A percentile compares a stretch with the other conserved stretches of the same genome.
Conservation (phyloP, 2,113 vertebrate genomes). For the Cyprinus carpio region DNA sequence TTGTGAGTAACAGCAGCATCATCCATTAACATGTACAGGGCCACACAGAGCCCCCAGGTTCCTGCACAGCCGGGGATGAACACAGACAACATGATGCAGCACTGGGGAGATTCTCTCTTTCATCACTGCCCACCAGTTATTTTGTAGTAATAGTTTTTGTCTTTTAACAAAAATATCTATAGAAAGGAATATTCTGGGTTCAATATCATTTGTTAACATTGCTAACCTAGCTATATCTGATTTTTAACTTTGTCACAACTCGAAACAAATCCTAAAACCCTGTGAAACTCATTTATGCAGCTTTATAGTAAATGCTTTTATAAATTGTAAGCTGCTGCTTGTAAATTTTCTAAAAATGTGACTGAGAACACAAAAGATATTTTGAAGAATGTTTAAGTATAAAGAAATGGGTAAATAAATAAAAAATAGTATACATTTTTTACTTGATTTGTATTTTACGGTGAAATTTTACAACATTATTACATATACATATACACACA, state of each 20-base stretch:
- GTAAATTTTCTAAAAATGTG: too few relatives aligned
- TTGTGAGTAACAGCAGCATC: constrained; percentile 28
- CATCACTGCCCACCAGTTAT: background rate
- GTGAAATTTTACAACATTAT: background rate
- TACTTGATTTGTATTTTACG: background rate
- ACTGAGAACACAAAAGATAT: background rate
- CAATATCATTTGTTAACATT: background rate
- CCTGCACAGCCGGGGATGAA: background rate
- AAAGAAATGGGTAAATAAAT: too few relatives aligned
- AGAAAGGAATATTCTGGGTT: background rate
- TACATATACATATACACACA: too few relatives aligned
- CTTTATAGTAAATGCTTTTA: background rate
- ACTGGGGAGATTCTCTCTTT: background rate
- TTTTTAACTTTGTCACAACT: background rate
- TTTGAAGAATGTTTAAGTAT: background rate
- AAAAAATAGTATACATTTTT: background rate
- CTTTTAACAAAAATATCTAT: background rate
- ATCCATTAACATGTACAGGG: constrained; percentile 30
- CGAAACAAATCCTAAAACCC: background rate
- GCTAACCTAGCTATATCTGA: background rate
- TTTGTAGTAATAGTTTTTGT: background rate
- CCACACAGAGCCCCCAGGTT: background rate
- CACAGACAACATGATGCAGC: background rate
- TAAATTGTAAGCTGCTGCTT: background rate
- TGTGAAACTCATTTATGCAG: background rate